Evolutionary conservation across 1,140 invertebrate species (phyloP), one percentile per base, ranked within the genome.

Genomic region (Musca domestica): DNA sequence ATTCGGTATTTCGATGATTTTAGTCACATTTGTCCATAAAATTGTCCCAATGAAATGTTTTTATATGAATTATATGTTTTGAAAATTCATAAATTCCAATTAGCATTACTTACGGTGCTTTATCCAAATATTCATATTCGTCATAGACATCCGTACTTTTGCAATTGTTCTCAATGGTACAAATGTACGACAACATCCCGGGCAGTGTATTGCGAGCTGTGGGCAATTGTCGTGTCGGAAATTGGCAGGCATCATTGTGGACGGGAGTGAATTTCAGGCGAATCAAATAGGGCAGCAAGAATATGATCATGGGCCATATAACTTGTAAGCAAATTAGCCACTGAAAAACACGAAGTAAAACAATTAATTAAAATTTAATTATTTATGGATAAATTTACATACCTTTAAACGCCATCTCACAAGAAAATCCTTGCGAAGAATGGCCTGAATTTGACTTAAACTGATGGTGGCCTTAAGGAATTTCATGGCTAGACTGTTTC

Each of bases 151-250:
- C 83, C 23, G 88, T 73, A 0, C 81, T 76, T 2, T 83, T 78
- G 71, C 88, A 90, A 3, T 87, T 84, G 73, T 88, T 90, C 74
- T 87, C 86, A 41, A 89, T 80, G 70, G 84, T 87, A 76, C 88
- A 90, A 23, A 89, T 84, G 72, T 88, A 89, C 17, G 87, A 89
- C 73, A 89, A 88, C 20, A 88, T 82, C 72, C 88, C 88, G 1
- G 85, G 86, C 15, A 89, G 71, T 23, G 89, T 75, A 3, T 88
- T 87, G 69, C 85, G 82, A 64, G 84, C 86, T 73, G 75, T 84
- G 82, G 72, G 88, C 76, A 90, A 77, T 49, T 86, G 83, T 14
- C 88, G 83, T 4, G 88, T 87, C 4, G 87, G 84, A 75, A 87
- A 90, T 74, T 88, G 86, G 77, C 80, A 81, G 7, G 77, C 75